These are phyloP conservation scores for Serranus cabrilla DNA, from an alignment of 2,797 vertebrate genomes.

Conservation along the genomic window DNA sequence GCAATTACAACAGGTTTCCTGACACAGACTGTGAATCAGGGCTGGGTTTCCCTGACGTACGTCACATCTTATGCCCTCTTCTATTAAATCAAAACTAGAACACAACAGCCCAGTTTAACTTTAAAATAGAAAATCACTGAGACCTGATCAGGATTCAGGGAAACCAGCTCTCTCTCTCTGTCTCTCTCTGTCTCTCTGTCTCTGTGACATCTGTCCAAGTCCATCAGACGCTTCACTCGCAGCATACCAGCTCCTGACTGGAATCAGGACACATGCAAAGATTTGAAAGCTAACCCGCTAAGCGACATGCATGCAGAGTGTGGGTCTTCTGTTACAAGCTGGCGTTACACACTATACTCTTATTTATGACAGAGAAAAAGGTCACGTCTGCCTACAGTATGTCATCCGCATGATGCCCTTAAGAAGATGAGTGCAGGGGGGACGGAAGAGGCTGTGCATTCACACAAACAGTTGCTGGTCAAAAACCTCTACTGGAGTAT, in stretches of 20 bases:
- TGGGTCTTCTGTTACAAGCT: constrained; percentile 75
- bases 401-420: constrained; percentile 66
- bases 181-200: constrained; percentile 15
- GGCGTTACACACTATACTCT: constrained; percentile 65
- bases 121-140: constrained; percentile 39
- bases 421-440: constrained; percentile 56
- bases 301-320: constrained; percentile 73
- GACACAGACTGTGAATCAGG: constrained; percentile 22
- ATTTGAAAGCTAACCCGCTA: constrained; percentile 73
- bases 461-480: constrained; percentile 80
- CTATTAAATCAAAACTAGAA: constrained; percentile 18
- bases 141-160: constrained; percentile 41
- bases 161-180: constrained; percentile 42
- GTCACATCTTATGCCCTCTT: constrained; percentile 7
- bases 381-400: constrained; percentile 67
- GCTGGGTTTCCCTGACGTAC: constrained; percentile 29
- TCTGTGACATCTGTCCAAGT: constrained; percentile 62
- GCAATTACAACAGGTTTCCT: constrained; percentile 61
- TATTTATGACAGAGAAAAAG: constrained; percentile 71
- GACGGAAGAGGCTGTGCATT: constrained; percentile 65
- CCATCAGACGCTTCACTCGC: constrained; percentile 47
- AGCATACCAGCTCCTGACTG: constrained; percentile 64
- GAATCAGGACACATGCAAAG: constrained; percentile 79
- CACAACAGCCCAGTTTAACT: constrained; percentile 2
- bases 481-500: constrained; percentile 77